Conservation (phyloP, 2,888 invertebrate species). For the Cacoxenus indagator region DNA sequence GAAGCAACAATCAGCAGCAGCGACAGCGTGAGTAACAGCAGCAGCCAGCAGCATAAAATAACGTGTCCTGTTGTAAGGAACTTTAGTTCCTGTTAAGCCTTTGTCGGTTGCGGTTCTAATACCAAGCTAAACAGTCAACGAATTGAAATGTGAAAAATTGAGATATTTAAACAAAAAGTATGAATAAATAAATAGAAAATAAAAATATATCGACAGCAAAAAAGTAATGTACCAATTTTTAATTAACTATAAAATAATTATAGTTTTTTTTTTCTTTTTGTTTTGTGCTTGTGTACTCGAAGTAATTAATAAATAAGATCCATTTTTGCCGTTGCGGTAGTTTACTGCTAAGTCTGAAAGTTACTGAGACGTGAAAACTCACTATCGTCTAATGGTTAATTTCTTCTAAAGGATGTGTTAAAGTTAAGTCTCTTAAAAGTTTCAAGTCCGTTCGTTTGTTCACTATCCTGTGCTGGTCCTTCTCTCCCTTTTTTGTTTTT, state of each 20-base stretch:
- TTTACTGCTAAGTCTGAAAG: too few relatives aligned
- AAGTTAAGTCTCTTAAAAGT: too few relatives aligned
- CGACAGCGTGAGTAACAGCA: neutral
- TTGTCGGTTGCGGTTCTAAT: constrained; percentile 49
- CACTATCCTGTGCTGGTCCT: too few relatives aligned
- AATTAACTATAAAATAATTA: neutral
- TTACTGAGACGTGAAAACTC: too few relatives aligned
- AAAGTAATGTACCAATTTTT: neutral
- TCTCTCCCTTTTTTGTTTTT: too few relatives aligned
- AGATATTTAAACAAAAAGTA: neutral
- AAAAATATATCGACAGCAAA: constrained; percentile 2
- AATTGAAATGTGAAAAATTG: constrained; percentile 8
- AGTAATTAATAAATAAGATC: too few relatives aligned
- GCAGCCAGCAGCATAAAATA: constrained; percentile 38
- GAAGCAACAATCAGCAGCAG: neutral
- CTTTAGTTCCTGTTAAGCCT: constrained; percentile 59
- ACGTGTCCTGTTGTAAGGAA: constrained; percentile 42
- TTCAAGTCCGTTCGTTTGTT: too few relatives aligned
- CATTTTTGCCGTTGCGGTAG: too few relatives aligned
- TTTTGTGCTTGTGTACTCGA: too few relatives aligned
- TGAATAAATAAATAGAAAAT: constrained; percentile 1
- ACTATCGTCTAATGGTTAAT: too few relatives aligned
- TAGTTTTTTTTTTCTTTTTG: neutral
- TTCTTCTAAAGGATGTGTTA: too few relatives aligned
- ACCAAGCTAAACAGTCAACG: neutral